These are phyloP conservation scores for Barnardius zonarius DNA, from an alignment of 2,113 vertebrate genomes.

Conservation along the genomic window DNA sequence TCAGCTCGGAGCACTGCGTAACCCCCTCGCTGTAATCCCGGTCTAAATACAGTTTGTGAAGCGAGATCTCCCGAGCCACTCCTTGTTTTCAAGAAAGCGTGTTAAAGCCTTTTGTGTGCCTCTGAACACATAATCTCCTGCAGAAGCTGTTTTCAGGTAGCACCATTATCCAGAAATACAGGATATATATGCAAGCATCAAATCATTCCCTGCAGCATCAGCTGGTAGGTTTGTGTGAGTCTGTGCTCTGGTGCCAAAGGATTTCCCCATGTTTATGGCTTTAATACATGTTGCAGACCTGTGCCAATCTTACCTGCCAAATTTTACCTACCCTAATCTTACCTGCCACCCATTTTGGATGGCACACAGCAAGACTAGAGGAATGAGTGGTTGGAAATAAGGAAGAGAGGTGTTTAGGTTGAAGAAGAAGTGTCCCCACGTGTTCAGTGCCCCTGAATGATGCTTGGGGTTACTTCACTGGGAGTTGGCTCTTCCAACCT, in stretches of 20 bases:
- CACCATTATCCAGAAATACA: background rate
- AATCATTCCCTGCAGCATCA: accelerated
- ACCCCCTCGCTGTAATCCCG: background rate
- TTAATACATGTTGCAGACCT: accelerated
- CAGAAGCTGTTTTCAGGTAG: background rate
- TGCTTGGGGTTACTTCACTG: background rate
- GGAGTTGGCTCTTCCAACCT: background rate
- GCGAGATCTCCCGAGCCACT: background rate
- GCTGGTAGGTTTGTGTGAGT: background rate
- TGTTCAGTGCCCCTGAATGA: background rate
- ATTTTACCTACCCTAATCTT: background rate
- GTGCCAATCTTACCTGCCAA: background rate
- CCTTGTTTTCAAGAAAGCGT: background rate
- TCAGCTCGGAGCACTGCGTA: accelerated
- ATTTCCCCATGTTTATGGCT: background rate
- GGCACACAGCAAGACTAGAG: background rate
- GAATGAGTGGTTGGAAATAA: background rate
- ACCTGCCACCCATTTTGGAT: background rate
- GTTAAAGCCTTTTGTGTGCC: background rate
- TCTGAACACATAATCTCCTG: conserved; percentile 9
- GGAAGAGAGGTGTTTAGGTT: background rate
- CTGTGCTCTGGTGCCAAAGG: background rate
- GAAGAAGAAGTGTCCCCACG: background rate
- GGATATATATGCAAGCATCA: accelerated
- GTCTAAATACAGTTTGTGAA: background rate